phyloP scores from a whole-genome alignment of 2,113 vertebrate species.

The Drymodes brunneopygia region DNA sequence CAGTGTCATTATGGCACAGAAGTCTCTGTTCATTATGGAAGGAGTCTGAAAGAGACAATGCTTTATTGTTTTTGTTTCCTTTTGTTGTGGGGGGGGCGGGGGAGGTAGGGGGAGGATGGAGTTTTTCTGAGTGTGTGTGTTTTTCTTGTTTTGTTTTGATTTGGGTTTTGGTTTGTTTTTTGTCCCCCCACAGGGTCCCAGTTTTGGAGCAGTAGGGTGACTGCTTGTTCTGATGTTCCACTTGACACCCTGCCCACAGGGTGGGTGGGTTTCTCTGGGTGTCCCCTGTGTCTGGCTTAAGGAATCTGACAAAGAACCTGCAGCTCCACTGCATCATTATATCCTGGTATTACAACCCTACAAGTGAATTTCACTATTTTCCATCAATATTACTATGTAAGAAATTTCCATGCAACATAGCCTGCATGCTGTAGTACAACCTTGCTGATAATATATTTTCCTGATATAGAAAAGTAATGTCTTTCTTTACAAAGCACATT shows the following conservation, averaged over 20 bases:
- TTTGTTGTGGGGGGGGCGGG: too few relatives aligned
- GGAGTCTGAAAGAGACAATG: not conserved
- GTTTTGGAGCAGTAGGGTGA: not conserved
- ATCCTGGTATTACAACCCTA: not conserved
- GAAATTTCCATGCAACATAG: not conserved
- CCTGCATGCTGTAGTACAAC: not conserved
- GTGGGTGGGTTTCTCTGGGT: not conserved
- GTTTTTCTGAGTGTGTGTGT: not conserved
- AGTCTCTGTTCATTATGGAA: not conserved
- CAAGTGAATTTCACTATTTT: not conserved
- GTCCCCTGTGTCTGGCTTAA: not conserved
- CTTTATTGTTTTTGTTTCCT: not conserved
- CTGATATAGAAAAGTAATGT: not conserved
- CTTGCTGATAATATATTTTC: not conserved
- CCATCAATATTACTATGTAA: not conserved
- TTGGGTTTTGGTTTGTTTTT: not conserved
- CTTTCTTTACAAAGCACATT: not conserved
- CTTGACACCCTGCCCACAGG: not conserved
- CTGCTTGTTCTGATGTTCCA: not conserved
- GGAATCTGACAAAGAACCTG: not conserved
- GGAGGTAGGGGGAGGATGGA: too few relatives aligned
- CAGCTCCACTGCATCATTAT: not conserved
- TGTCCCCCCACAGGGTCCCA: rapidly evolving
- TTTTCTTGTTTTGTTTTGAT: not conserved
- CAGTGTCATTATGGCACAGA: not conserved